Conservation (phyloP, 2,797 vertebrate species). For the Smutsia temminckii region DNA sequence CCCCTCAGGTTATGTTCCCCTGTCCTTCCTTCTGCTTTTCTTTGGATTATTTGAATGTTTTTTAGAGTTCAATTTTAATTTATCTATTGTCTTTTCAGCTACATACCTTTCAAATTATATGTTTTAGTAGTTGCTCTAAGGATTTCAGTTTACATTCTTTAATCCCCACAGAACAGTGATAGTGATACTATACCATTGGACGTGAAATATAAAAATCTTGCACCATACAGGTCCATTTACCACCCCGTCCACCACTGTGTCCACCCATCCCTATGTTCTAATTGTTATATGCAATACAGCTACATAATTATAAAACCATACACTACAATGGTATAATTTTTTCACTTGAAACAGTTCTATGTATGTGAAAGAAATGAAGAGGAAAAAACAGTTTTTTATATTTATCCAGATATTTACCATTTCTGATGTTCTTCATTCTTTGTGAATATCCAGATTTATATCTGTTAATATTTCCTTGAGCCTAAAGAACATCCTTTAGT, state of each 20-base stretch:
- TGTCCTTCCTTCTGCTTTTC: background rate
- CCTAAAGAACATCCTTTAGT: background rate
- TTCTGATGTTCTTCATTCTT: background rate
- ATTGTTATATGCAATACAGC: no score
- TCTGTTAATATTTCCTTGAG: background rate
- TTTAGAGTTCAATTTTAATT: background rate
- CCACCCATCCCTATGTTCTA: rapidly evolving
- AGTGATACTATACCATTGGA: no score
- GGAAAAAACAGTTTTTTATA: background rate
- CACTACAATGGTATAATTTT: no score
- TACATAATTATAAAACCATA: background rate
- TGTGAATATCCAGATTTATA: background rate
- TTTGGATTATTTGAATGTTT: background rate
- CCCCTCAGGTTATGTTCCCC: background rate
- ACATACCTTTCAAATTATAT: background rate
- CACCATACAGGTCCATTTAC: rapidly evolving
- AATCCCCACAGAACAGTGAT: rapidly evolving
- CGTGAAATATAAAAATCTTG: background rate
- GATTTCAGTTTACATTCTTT: background rate
- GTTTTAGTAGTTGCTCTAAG: background rate
- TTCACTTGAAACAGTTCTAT: background rate
- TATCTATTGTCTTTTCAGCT: background rate
- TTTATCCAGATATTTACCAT: background rate
- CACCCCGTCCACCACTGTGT: rapidly evolving
- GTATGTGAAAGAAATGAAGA: background rate